These are phyloP conservation scores for Dromiciops gliroides DNA, from an alignment of 2,113 vertebrate species.

Conservation along the genomic window DNA sequence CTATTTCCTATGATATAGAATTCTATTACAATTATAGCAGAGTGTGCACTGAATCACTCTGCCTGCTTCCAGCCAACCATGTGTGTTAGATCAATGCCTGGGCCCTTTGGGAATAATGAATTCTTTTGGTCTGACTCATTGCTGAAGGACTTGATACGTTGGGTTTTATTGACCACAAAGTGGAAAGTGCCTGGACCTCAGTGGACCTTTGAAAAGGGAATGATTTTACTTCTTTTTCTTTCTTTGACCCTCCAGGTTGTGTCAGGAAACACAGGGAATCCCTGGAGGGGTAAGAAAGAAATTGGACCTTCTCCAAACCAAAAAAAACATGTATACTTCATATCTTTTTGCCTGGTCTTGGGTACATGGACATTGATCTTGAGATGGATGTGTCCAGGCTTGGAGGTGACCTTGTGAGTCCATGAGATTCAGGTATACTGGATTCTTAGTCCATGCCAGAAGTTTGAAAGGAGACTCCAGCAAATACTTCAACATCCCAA, in stretches of 20 bases:
- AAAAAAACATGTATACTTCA: background rate
- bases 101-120: background rate
- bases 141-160: background rate
- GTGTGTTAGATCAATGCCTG: background rate
- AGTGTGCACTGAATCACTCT: background rate
- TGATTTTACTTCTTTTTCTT: background rate
- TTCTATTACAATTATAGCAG: background rate
- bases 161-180: background rate
- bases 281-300: background rate
- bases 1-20: background rate
- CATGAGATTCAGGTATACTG: background rate
- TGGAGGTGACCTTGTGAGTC: background rate
- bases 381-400: background rate
- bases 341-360: background rate
- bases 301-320: background rate
- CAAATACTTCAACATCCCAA: too few species aligned
- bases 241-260: background rate
- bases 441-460: background rate
- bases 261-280: background rate
- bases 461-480: background rate
- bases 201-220: background rate
- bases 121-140: background rate
- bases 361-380: background rate
- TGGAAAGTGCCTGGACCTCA: background rate
- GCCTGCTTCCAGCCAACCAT: background rate